phyloP scores from a whole-genome alignment of 2,888 invertebrate genomes.

The Melinaea menophilus region DNA sequence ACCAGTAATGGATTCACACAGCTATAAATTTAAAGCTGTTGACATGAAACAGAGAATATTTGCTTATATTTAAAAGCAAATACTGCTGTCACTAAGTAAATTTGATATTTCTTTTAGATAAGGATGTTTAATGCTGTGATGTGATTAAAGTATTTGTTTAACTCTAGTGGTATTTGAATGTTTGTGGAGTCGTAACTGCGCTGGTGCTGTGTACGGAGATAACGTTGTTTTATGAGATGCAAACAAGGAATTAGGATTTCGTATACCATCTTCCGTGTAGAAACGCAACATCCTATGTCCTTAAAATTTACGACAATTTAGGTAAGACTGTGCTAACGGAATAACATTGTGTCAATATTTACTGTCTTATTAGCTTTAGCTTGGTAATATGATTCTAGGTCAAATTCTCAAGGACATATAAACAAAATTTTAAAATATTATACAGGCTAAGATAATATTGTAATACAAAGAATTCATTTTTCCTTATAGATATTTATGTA shows the following conservation, averaged over 20 bases:
- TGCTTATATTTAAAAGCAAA: slow-evolving; percentile 63
- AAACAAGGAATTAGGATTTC: slow-evolving; percentile 46
- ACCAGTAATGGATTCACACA: slow-evolving; percentile 47
- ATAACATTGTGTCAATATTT: slow-evolving; percentile 1
- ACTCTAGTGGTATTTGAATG: slow-evolving; percentile 45
- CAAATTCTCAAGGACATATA: not conserved
- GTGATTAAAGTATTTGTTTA: slow-evolving; percentile 61
- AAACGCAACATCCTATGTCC: slow-evolving; percentile 23
- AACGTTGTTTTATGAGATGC: slow-evolving; percentile 47
- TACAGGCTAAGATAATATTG: no score
- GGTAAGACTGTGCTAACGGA: not conserved
- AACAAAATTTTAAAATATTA: no score
- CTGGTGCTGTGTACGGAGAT: slow-evolving; percentile 46
- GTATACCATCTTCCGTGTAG: slow-evolving; percentile 35
- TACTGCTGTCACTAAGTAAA: slow-evolving; percentile 63
- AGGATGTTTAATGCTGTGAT: slow-evolving; percentile 60
- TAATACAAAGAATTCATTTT: no score
- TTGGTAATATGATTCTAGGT: not conserved
- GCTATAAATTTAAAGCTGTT: slow-evolving; percentile 64
- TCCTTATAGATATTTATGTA: no score
- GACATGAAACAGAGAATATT: slow-evolving; percentile 61
- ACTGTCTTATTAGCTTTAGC: not conserved
- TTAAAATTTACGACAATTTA: slow-evolving; percentile 3
- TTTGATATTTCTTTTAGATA: slow-evolving; percentile 64
- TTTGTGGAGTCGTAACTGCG: slow-evolving; percentile 45